A percentile compares a stretch with the other conserved stretches of the same genome.
Conservation (phyloP, 2,797 vertebrate species). For the Oryzias dopingdopingensis region DNA sequence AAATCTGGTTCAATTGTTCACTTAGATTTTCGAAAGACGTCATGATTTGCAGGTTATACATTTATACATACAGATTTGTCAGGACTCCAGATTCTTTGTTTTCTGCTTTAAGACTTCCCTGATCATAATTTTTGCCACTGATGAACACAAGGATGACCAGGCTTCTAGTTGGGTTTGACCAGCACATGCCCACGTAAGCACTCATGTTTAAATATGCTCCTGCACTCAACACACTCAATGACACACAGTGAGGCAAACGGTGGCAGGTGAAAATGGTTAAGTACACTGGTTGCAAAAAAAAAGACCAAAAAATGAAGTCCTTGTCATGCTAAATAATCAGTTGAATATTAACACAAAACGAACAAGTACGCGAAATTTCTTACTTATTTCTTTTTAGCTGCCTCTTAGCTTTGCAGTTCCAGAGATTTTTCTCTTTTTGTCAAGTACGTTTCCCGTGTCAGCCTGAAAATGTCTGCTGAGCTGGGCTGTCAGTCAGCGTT, state of each 20-base stretch:
- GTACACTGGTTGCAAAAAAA: no score
- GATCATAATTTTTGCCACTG: conserved; percentile 68
- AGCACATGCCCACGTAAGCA: conserved; percentile 24
- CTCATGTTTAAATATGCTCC: conserved; percentile 3
- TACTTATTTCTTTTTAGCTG: no score
- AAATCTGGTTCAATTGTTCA: conserved; percentile 49
- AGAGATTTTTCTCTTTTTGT: no score
- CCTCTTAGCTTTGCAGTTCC: no score
- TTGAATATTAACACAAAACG: no score
- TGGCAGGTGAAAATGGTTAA: no score
- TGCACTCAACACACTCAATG: conserved; percentile 15
- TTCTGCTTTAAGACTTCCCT: conserved; percentile 49
- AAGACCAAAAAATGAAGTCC: no score
- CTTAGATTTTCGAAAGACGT: conserved; percentile 51
- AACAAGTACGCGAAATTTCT: no score
- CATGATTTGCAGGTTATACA: conserved; percentile 60
- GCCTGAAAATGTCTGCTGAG: no score
- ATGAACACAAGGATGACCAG: conserved; percentile 65
- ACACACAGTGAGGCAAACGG: conserved; percentile 5
- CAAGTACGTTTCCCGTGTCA: no score
- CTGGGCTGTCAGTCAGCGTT: no score
- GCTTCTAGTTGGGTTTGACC: conserved; percentile 52
- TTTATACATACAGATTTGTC: conserved; percentile 61
- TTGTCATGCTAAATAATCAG: no score
- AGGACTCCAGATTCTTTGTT: conserved; percentile 65